Conservation (phyloP, 2,888 invertebrate species). For the Zeuzera pyrina region DNA sequence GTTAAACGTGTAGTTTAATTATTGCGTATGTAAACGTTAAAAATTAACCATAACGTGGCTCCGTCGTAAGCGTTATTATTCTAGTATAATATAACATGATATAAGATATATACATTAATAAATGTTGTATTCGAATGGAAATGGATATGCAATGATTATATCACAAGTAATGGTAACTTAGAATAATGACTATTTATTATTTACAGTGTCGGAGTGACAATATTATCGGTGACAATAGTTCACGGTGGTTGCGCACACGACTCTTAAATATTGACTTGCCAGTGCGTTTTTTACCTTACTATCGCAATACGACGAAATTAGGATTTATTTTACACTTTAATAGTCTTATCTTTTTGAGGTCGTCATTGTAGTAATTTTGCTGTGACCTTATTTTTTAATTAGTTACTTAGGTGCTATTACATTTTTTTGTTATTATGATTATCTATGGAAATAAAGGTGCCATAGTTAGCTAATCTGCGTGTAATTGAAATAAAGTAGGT, state of each 20-base stretch:
- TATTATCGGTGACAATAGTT: conserved; percentile 8
- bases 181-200: background rate
- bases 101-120: too few species aligned
- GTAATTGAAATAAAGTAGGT: background rate
- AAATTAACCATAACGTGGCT: too few species aligned
- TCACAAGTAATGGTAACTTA: background rate
- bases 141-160: too few species aligned
- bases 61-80: too few species aligned
- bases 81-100: too few species aligned
- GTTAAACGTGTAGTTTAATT: too few species aligned
- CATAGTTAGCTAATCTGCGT: background rate
- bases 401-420: too few species aligned
- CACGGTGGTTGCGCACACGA: conserved; percentile 18
- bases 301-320: conserved; percentile 29
- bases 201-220: background rate
- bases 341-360: conserved; percentile 32
- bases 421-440: conserved; percentile 22
- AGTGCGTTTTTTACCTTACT: conserved; percentile 20
- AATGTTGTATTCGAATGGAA: too few species aligned
- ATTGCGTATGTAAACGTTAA: too few species aligned
- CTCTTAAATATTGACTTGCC: conserved; percentile 10
- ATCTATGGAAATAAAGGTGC: conserved; percentile 2
- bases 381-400: conserved; percentile 35
- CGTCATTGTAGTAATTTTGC: conserved; percentile 24
- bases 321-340: conserved; percentile 35